Percentiles rank a stretch among this genome's conserved stretches.
phyloP scores from a whole-genome alignment of 2,888 invertebrate genomes.

The Tachina fera region DNA sequence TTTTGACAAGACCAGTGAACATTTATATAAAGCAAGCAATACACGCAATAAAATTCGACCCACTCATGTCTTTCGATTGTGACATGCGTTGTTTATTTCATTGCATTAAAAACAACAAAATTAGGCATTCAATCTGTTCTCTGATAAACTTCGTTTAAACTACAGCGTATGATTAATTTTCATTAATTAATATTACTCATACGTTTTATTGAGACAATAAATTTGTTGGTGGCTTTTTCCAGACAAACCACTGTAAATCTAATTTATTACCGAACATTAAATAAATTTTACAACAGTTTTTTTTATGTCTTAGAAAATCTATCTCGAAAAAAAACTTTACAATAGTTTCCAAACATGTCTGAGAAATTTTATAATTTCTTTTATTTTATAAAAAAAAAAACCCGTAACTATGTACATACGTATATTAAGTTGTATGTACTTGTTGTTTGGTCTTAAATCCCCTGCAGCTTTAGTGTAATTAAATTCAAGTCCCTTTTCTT shows the following conservation, averaged over 20 bases:
- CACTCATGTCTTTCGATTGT: too few species aligned
- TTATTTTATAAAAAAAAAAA: constrained; percentile 7
- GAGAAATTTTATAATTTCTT: constrained; percentile 9
- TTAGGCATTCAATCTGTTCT: too few species aligned
- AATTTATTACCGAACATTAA: constrained; percentile 29
- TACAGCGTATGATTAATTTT: constrained; percentile 2
- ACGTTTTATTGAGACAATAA: neutral
- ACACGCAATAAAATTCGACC: too few species aligned
- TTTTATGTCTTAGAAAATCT: neutral
- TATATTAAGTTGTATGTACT: constrained; percentile 19
- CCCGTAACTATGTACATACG: constrained; percentile 6
- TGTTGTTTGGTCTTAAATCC: constrained; percentile 63
- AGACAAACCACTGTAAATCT: neutral
- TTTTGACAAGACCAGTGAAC: too few species aligned
- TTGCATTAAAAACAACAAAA: too few species aligned
- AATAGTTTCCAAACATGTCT: constrained; percentile 47
- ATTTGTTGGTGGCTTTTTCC: neutral
- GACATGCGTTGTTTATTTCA: too few species aligned
- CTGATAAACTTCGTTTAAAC: neutral
- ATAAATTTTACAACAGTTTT: constrained; percentile 12
- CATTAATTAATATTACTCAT: neutral
- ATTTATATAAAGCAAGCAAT: too few species aligned
- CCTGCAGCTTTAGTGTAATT: constrained; percentile 70
- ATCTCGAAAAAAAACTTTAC: neutral
- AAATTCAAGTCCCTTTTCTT: constrained; percentile 70